phyloP scores from a whole-genome alignment of 2,888 invertebrate species.

The Priocnemis perturbator region DNA sequence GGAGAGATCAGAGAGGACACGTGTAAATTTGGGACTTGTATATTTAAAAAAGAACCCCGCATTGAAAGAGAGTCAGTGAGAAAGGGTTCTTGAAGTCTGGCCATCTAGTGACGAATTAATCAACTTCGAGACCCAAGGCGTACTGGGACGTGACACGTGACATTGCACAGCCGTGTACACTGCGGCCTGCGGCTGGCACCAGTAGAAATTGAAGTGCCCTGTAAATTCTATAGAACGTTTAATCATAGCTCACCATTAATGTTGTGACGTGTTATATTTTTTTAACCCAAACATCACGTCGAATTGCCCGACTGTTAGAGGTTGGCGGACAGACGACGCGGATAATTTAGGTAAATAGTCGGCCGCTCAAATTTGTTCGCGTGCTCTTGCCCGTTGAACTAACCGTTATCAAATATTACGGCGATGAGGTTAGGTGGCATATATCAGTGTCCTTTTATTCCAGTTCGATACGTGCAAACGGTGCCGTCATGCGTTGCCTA shows the following conservation, averaged over 20 bases:
- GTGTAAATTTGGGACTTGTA: no score
- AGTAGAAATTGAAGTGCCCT: conserved; percentile 11
- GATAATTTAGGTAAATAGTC: conserved; percentile 54
- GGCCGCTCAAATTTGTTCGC: neutral
- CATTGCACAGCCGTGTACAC: no score
- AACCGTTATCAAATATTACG: conserved; percentile 3
- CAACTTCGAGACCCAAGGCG: no score
- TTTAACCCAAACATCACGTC: conserved; percentile 53
- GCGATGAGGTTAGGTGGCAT: conserved; percentile 45
- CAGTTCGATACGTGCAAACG: conserved; percentile 12
- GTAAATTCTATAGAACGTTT: conserved; percentile 40
- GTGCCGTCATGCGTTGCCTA: no score
- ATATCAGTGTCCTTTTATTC: conserved; percentile 21
- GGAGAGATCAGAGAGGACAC: no score
- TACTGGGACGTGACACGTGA: no score
- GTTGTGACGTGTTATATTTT: conserved; percentile 72
- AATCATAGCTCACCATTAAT: conserved; percentile 62
- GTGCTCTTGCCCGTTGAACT: neutral
- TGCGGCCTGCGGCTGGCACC: neutral
- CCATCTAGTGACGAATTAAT: no score
- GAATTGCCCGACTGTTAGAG: conserved; percentile 37
- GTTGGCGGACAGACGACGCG: conserved; percentile 40
- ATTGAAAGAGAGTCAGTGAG: no score
- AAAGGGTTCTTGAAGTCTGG: no score
- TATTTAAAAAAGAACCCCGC: no score